These are phyloP conservation scores for Dryobota labecula DNA, from an alignment of 2,888 invertebrate species.

Conservation along the genomic window DNA sequence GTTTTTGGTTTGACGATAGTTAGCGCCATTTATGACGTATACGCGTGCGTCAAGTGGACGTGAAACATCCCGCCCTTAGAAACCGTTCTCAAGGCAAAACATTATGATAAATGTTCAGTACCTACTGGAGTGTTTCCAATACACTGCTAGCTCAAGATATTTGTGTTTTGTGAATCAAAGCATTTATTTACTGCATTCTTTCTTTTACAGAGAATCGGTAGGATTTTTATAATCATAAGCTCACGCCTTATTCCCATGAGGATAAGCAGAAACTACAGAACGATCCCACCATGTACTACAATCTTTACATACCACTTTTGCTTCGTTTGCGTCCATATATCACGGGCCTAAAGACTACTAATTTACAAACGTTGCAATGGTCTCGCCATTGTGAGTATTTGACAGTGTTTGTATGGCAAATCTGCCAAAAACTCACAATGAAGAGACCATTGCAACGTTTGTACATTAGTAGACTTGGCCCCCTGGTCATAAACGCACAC, in stretches of 20 bases:
- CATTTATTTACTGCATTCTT: neutral
- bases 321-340: neutral
- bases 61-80: no score
- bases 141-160: neutral
- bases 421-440: no score
- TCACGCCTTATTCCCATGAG: neutral
- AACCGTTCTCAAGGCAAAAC: conserved; percentile 3
- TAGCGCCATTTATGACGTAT: no score
- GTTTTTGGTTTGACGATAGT: no score
- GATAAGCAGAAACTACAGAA: neutral
- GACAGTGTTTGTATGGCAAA: no score
- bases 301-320: neutral
- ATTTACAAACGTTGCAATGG: no score
- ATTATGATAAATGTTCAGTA: conserved; percentile 7
- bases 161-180: conserved; percentile 17
- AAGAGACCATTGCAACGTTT: no score
- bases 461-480: no score
- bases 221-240: neutral
- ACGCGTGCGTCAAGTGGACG: no score
- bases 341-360: no score
- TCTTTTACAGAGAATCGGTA: neutral
- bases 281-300: neutral
- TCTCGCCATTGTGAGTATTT: no score
- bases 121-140: neutral
- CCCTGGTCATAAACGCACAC: neutral